Evolutionary conservation across 2,113 vertebrate genomes (phyloP).

Genomic region (Apus apus): DNA sequence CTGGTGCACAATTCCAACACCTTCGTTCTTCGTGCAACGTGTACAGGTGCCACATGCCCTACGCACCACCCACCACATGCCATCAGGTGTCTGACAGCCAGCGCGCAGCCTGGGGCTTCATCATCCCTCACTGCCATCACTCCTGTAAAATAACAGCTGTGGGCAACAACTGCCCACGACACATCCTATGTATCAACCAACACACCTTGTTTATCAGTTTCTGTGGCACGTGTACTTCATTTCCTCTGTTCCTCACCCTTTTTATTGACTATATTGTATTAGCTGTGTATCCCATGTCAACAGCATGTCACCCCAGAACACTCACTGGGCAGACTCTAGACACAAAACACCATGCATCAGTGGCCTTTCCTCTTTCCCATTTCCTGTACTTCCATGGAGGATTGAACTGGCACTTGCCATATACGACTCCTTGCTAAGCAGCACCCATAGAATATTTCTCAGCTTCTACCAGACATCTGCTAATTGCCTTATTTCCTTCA

Average conservation of each 20-base stretch:
- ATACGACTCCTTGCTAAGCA: no score
- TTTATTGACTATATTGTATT: background rate
- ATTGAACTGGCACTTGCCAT: no score
- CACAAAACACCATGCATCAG: background rate
- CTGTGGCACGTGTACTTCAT: background rate
- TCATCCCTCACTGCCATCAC: rapidly evolving
- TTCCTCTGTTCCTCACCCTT: background rate
- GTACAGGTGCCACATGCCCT: background rate
- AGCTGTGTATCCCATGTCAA: background rate
- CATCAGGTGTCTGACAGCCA: no score
- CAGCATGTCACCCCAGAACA: background rate
- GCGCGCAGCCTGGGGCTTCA: rapidly evolving
- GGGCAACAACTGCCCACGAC: background rate
- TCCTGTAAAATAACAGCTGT: background rate
- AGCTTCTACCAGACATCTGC: background rate
- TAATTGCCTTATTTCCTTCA: background rate
- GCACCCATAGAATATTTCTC: background rate
- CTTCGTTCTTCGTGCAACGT: background rate
- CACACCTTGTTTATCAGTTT: background rate
- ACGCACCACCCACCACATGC: rapidly evolving
- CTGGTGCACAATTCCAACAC: background rate
- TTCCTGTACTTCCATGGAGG: no score
- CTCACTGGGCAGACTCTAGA: no score
- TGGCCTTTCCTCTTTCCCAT: background rate
- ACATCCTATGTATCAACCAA: background rate